Conservation (phyloP, 2,797 vertebrate genomes). For the Dendrocincla tyrannina region DNA sequence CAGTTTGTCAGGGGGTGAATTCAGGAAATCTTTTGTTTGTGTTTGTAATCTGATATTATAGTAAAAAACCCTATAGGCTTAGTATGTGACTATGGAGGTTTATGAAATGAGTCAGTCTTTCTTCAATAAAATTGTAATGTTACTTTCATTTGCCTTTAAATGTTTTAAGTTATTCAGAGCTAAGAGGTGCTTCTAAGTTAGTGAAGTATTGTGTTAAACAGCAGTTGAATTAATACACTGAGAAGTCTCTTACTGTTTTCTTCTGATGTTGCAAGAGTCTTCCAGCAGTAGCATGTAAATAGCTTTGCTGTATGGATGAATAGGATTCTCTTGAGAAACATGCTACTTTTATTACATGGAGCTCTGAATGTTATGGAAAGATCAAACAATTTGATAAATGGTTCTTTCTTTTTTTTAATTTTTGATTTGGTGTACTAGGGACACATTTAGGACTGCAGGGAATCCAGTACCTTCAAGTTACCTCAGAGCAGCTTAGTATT, state of each 20-base stretch:
- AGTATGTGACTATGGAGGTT: neutral
- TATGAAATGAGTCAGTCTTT: neutral
- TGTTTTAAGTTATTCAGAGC: neutral
- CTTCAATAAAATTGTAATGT: neutral
- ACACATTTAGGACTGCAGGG: neutral
- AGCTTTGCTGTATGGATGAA: neutral
- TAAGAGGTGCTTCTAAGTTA: neutral
- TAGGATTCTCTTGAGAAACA: neutral
- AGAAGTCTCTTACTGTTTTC: neutral
- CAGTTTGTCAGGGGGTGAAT: neutral
- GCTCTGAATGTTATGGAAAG: neutral
- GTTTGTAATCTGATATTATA: neutral
- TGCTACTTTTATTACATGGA: neutral
- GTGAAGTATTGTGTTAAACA: neutral
- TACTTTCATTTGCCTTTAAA: neutral
- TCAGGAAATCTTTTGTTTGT: slow-evolving; percentile 2
- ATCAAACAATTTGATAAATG: neutral
- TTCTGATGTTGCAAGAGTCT: neutral
- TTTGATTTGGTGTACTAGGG: neutral
- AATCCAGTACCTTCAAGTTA: neutral
- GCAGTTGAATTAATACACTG: neutral
- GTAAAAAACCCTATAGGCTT: neutral
- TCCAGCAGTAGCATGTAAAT: neutral
- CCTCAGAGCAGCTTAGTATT: neutral
- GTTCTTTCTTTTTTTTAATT: neutral